Evolutionary conservation across 2,113 vertebrate genomes (phyloP), one percentile per base, ranked within the genome.

Genomic region (Tringa solitaria): DNA sequence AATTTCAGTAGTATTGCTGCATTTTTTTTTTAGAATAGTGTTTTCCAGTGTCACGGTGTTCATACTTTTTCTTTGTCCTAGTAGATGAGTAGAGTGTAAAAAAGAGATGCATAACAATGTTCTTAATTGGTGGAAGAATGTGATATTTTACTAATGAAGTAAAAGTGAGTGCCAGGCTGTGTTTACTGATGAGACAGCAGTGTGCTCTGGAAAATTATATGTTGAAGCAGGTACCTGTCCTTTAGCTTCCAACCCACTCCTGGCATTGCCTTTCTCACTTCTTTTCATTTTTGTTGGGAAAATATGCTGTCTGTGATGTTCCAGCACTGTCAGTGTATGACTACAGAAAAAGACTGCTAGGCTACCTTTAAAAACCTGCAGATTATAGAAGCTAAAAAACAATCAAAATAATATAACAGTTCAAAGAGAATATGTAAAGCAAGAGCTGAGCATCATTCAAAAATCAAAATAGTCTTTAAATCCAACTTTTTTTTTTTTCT

Each of bases 171-270:
- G 30, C 48, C 37, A 28, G 48, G 80, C 50, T 94, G 72, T 95
- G 39, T 96, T 97, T 97, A 84, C 50, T 93, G 90, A 50, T 3
- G 72, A 94, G 95, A 77, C 92, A 86, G 48, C 65, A 56, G 13
- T 6, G 8, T 63, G 73, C 10, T 13, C n/a, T 88, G 43, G 35
- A 64, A 81, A 75, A 89, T 30, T 46, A 1, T 10, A 23, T 53
- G 26, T 81, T 85, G 67, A 76, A 72, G 41, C 57, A 77, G 65
- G 9, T 90, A 84, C 48, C 92, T 90, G 33, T 75, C 78, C 87
- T 89, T 94, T 64, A 57, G 57, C 48, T 95, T 91, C 46, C 68
- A 92, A 12, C 41, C 33, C 39, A 65, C 6, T 51, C 65, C 41
- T 91, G 83, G 74, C 76, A 74, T 80, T 90, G 35, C 61, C 86